Base-by-base conservation (phyloP, 2,888 invertebrate species). In the Nemapogon koenigi region DNA sequence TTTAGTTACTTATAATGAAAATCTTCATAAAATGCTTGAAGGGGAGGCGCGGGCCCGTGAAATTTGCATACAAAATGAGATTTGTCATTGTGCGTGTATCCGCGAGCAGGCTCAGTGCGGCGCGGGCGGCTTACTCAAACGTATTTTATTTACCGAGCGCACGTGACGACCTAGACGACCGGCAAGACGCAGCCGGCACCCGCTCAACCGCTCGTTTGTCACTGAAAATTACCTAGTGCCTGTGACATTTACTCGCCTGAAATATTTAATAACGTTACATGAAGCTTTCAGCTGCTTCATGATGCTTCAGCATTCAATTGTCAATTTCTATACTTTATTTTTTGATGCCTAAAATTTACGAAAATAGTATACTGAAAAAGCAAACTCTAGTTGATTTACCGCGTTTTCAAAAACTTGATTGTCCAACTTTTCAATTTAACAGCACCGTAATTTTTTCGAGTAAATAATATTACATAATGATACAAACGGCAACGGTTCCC, bases 201-300 rank as follows among this genome's bases (percentile, higher is more conserved):
- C n/a, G 61, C 53, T 55, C 59, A 55, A 55, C 61, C 62, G 62
- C 60, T 63, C 66, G 57, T 70, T 70, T 69, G 63, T 71, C 64
- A 64, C 57, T 59, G 52, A 56, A 59, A 64, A 62, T 62, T 60
- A 62, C 59, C 50, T 53, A 49, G 43, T 45, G 47, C 47, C 46
- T 42, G 44, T 50, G 48, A 55, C 51, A 52, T 55, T 58, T 53
- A 52, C 53, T 59, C 48, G 55, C 57, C 53, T 49, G 39, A 52
- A 57, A 55, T 52, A 57, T 58, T 59, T 57, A 52, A 56, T 59
- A 51, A 55, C 50, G 46, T 41, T 37, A 41, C 42, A 16, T n/a
- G n/a, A n/a, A n/a, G n/a, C n/a, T n/a, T n/a, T n/a, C n/a, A n/a
- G n/a, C n/a, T n/a, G n/a, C n/a, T n/a, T n/a, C n/a, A n/a, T n/a